phyloP scores from a whole-genome alignment of 2,113 vertebrate genomes.

The Antennarius striatus region DNA sequence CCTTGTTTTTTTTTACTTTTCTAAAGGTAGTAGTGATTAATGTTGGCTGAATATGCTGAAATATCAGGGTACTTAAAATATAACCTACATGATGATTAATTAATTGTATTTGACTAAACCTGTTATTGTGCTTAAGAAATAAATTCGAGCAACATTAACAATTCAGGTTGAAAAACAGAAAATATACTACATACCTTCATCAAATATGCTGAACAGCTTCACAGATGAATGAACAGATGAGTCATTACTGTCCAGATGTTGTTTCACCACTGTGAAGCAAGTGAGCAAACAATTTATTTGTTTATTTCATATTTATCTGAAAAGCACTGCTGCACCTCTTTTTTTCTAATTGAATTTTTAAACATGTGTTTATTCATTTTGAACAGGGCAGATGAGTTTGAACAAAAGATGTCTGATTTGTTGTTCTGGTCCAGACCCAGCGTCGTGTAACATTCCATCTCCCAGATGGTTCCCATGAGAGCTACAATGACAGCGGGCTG shows the following conservation, averaged over 20 bases:
- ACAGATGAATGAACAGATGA: neutral
- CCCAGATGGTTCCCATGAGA: conserved; percentile 95
- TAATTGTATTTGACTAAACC: no score
- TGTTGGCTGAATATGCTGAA: no score
- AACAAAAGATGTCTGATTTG: conserved; percentile 20
- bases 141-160: neutral
- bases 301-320: neutral
- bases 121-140: neutral
- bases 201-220: neutral
- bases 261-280: neutral
- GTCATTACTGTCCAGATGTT: neutral
- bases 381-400: neutral
- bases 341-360: neutral
- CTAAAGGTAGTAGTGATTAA: no score
- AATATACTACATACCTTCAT: neutral
- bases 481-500: conserved; percentile 90
- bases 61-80: no score
- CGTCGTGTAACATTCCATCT: conserved; percentile 96
- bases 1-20: no score
- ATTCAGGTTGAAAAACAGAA: neutral
- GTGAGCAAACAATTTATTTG: neutral
- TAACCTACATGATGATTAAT: no score
- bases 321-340: neutral
- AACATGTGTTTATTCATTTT: neutral
- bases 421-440: conserved; percentile 81